Base-by-base conservation (phyloP, 2,797 vertebrate species). In the Myiotriccus ornatus region DNA sequence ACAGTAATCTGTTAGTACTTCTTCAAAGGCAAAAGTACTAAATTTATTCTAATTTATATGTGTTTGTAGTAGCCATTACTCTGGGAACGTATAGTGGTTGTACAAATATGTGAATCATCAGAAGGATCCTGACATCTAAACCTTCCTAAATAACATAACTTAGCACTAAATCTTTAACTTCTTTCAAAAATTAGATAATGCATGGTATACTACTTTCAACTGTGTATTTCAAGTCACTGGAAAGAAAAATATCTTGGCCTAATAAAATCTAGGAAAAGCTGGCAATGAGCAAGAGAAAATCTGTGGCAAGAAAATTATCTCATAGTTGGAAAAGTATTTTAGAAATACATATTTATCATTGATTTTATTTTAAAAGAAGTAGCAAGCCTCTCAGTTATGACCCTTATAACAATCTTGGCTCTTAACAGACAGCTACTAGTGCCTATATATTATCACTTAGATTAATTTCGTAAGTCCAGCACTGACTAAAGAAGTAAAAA, bases 161-260 rank as follows among this genome's bases (percentile, higher is more conserved):
- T 63, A 56, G 21, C 50, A 73, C n/a, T 49, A 83, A 75, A 53
- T 67, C 12, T 64, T 80, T 55, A 62, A 60, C 30, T 83, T 87
- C 32, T 82, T 93, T 87, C 46, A 12, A 79, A 89, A 68, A 60
- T 22, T 35, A 75, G 49, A 35, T 89, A 78, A 84, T 20, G 9
- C 25, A 47, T 50, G 19, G 14, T 78, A 69, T 78, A 47, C 77
- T 62, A 59, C 50, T 93, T 88, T 28, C 69, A 91, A 57, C 10
- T 81, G 50, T 28, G 12, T 91, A 52, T n/a, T 91, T 56, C 17
- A 76, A 67, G 67, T 59, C 65, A 69, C 34, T 92, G 27, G 65
- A 53, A 93, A 63, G 28, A 89, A 84, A 85, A 95, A 71, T 78
- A 65, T 18, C n/a, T 89, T 94, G 57, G 53, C 65, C 53, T 91